Evolutionary conservation across 2,888 invertebrate genomes (phyloP).

Genomic region (Beris morrisii): DNA sequence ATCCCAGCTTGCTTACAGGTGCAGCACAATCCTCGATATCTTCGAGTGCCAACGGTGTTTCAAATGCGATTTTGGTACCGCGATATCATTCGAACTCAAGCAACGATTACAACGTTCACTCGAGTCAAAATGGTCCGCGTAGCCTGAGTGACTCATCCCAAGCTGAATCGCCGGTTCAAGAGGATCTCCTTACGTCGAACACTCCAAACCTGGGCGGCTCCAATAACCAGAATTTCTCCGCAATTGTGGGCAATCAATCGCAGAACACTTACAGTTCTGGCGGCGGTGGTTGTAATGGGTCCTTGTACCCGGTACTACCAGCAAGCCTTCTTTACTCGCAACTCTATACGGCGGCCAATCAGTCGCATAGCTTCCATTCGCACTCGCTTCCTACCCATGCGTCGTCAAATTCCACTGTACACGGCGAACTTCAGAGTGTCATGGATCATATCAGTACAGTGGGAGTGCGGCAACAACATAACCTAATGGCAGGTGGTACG

Average conservation of each 20-base stretch:
- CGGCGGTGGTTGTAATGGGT: conserved; percentile 67
- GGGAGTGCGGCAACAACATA: conserved; percentile 58
- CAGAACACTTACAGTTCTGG: conserved; percentile 60
- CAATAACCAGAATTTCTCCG: conserved; percentile 59
- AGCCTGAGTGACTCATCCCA: conserved; percentile 82
- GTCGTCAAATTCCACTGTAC: conserved; percentile 62
- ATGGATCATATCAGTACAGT: conserved; percentile 76
- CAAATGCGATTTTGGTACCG: conserved; percentile 63
- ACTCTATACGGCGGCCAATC: conserved; percentile 77
- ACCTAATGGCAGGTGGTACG: conserved; percentile 55
- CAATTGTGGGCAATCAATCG: conserved; percentile 60
- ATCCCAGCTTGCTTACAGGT: conserved; percentile 57
- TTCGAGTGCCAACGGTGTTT: conserved; percentile 51
- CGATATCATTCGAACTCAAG: conserved; percentile 63
- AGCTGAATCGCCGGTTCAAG: conserved; percentile 81
- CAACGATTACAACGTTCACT: conserved; percentile 64
- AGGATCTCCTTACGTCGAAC: conserved; percentile 70
- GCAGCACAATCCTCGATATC: conserved; percentile 54
- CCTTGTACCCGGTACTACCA: conserved; percentile 76
- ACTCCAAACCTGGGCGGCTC: conserved; percentile 63
- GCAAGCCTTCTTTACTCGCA: conserved; percentile 83
- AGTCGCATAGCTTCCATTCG: conserved; percentile 71
- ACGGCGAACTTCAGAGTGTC: conserved; percentile 72
- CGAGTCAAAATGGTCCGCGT: conserved; percentile 68
- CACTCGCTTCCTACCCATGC: conserved; percentile 68